Percentiles rank a stretch among this genome's conserved stretches.
Conservation (phyloP, 2,113 vertebrate genomes). For the Nettapus auritus region DNA sequence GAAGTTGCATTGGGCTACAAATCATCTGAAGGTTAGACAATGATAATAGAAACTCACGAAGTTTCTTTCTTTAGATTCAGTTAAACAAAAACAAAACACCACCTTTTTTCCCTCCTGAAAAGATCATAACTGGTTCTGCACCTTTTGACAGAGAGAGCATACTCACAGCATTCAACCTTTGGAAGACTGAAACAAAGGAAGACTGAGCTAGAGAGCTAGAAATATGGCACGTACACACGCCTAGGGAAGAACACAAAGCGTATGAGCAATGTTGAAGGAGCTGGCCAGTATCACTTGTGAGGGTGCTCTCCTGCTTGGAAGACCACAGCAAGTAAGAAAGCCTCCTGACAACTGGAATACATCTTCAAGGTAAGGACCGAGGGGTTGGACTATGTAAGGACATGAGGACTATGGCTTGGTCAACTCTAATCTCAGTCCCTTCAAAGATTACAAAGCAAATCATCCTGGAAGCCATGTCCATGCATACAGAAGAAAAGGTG, state of each 20-base stretch:
- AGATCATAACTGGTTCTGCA: not conserved
- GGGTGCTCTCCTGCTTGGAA: not conserved
- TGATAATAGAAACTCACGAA: not conserved
- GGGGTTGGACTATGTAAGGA: too few species aligned
- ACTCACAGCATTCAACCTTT: not conserved
- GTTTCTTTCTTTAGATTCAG: not conserved
- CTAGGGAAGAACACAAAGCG: not conserved
- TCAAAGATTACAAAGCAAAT: not conserved
- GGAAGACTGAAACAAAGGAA: not conserved
- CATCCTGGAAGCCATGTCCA: not conserved
- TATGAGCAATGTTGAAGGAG: not conserved
- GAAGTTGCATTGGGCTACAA: not conserved
- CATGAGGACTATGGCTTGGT: not conserved
- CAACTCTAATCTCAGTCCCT: not conserved
- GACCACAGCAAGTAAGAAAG: not conserved
- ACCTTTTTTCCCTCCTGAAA: not conserved
- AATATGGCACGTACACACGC: not conserved
- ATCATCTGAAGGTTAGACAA: not conserved
- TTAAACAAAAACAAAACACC: not conserved
- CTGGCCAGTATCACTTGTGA: accelerated
- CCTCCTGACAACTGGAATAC: not conserved
- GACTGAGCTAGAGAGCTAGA: not conserved
- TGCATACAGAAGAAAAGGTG: accelerated
- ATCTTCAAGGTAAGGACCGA: not conserved
- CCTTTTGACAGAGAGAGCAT: not conserved